Evolutionary conservation across 2,888 invertebrate species (phyloP).

Genomic region (Acronicta psi): DNA sequence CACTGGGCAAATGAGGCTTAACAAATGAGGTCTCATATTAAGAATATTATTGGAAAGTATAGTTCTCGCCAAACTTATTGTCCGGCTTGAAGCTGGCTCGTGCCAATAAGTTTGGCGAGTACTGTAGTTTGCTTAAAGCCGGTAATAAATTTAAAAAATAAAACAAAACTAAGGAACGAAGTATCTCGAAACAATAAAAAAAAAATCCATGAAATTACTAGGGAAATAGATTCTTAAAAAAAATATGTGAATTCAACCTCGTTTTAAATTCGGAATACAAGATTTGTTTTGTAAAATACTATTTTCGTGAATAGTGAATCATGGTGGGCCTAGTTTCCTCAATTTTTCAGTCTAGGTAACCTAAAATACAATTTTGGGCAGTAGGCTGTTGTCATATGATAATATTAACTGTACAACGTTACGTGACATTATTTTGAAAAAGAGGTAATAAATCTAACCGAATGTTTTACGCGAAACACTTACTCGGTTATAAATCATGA

Average conservation of each 20-base stretch:
- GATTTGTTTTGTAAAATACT: conserved; percentile 19
- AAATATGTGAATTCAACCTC: neutral
- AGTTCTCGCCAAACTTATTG: no score
- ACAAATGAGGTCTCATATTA: no score
- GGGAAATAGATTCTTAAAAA: no score
- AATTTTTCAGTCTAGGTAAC: conserved; percentile 21
- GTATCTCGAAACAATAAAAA: no score
- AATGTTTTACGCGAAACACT: neutral
- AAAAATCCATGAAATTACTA: neutral
- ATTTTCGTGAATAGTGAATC: conserved; percentile 15
- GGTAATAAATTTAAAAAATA: no score
- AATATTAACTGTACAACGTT: conserved; percentile 9
- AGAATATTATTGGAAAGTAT: no score
- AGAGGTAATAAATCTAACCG: neutral
- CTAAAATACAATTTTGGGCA: conserved; percentile 30
- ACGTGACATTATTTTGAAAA: conserved; percentile 13
- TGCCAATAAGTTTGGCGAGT: no score
- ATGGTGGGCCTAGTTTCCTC: conserved; percentile 24
- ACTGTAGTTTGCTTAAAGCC: no score
- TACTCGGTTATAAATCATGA: neutral
- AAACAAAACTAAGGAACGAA: no score
- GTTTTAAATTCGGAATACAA: neutral
- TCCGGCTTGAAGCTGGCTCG: no score
- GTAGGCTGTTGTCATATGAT: conserved; percentile 29
- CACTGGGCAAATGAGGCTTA: no score